A percentile compares a stretch with the other conserved stretches of the same genome.
phyloP scores from a whole-genome alignment of 2,888 invertebrate species.

The Ormyrus thymus region DNA sequence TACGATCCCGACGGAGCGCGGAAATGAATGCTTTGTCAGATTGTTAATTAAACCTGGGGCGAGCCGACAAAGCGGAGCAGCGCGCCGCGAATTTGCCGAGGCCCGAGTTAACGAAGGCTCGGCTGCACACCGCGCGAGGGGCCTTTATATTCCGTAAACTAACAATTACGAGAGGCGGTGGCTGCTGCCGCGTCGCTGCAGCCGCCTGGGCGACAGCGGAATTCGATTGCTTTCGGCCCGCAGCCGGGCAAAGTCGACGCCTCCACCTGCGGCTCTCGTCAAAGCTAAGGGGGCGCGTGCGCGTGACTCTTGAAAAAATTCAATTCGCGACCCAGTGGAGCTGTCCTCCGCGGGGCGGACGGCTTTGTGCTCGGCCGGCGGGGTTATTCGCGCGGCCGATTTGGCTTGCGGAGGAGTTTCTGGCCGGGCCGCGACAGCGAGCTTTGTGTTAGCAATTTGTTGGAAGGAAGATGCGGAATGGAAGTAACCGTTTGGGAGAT shows the following conservation, averaged over 20 bases:
- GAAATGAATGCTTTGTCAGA: constrained; percentile 54
- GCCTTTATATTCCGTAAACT: constrained; percentile 42
- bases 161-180: constrained; percentile 21
- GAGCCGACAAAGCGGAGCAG: constrained; percentile 14
- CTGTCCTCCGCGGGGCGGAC: too few species aligned
- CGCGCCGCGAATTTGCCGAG: constrained; percentile 2
- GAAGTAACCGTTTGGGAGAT: too few species aligned
- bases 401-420: too few species aligned
- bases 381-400: too few species aligned
- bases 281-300: constrained; percentile 22
- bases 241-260: too few species aligned
- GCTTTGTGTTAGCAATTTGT: too few species aligned
- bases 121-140: background rate
- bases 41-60: constrained; percentile 53
- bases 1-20: constrained; percentile 20
- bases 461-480: too few species aligned
- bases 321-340: constrained; percentile 16
- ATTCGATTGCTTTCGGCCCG: constrained; percentile 29
- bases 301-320: constrained; percentile 49
- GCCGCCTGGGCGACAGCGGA: background rate
- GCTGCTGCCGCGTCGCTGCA: too few species aligned
- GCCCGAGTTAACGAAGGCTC: constrained; percentile 25
- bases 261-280: background rate
- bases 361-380: too few species aligned
- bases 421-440: too few species aligned